Evolutionary conservation across 2,888 invertebrate species (phyloP).

Genomic region (Ptychoptera contaminata): DNA sequence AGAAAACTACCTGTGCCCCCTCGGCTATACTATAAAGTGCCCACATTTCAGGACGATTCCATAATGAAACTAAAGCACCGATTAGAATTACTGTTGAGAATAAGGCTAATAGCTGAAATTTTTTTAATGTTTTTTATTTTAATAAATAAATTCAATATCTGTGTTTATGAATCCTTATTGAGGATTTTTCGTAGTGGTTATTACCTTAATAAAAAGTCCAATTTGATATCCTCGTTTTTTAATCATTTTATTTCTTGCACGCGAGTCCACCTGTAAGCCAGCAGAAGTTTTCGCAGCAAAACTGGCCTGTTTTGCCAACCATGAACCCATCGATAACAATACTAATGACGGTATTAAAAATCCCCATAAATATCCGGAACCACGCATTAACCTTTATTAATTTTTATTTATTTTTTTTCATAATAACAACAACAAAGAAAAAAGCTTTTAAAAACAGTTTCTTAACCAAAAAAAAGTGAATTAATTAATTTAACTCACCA

Average conservation of each 20-base stretch:
- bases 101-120: conserved; percentile 28
- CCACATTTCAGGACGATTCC: conserved; percentile 28
- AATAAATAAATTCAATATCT: too few relatives aligned
- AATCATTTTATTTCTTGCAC: conserved; percentile 41
- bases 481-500: conserved; percentile 15
- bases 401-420: not conserved
- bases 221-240: conserved; percentile 40
- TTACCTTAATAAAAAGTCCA: conserved; percentile 41
- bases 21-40: conserved; percentile 32
- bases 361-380: conserved; percentile 17
- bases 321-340: conserved; percentile 31
- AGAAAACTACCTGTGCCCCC: conserved; percentile 23
- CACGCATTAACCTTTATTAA: conserved; percentile 15
- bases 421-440: not conserved
- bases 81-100: conserved; percentile 25
- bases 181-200: too few relatives aligned
- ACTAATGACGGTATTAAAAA: conserved; percentile 31
- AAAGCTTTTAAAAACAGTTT: not conserved
- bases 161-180: too few relatives aligned
- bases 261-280: conserved; percentile 41
- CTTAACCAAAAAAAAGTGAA: not conserved
- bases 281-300: conserved; percentile 40
- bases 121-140: conserved; percentile 1
- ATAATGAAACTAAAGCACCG: conserved; percentile 27
- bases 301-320: conserved; percentile 33